These are phyloP conservation scores for Phrynocephalus forsythii DNA, from an alignment of 2,797 vertebrate genomes.

Conservation along the genomic window DNA sequence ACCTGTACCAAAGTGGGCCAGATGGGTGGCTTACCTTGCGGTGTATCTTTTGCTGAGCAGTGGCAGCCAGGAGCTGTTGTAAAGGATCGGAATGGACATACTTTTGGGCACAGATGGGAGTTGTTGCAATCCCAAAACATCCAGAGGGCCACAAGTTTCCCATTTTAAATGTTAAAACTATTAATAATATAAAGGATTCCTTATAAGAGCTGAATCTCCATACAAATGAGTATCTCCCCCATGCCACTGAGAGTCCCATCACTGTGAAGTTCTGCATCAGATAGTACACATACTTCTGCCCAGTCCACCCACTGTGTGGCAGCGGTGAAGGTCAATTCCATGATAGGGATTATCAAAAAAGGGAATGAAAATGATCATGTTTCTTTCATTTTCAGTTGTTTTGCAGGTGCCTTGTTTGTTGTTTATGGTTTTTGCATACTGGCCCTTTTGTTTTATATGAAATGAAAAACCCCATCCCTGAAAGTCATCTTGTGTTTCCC, in stretches of 20 bases:
- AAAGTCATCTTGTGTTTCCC: too few relatives aligned
- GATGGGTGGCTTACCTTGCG: not conserved
- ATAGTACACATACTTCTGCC: not conserved
- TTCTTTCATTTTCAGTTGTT: too few relatives aligned
- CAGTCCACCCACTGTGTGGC: too few relatives aligned
- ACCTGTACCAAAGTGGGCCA: not conserved
- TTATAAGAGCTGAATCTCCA: not conserved
- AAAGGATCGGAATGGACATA: not conserved
- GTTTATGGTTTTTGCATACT: too few relatives aligned
- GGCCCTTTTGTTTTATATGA: too few relatives aligned
- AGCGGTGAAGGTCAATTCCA: too few relatives aligned
- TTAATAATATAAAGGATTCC: not conserved
- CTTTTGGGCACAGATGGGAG: not conserved
- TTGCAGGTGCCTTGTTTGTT: too few relatives aligned
- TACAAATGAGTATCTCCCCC: not conserved
- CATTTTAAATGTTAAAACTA: not conserved
- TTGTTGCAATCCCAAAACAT: not conserved
- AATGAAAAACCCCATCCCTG: too few relatives aligned
- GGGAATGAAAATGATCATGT: too few relatives aligned
- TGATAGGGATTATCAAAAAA: too few relatives aligned
- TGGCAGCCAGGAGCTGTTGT: not conserved
- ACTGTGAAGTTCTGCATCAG: not conserved
- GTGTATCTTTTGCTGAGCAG: not conserved
- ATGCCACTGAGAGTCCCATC: not conserved
- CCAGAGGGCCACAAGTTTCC: not conserved